Percentiles rank a stretch among this genome's conserved stretches.
These are phyloP conservation scores for Diphyllodes magnificus DNA, from an alignment of 2,113 vertebrate species.

Conservation along the genomic window DNA sequence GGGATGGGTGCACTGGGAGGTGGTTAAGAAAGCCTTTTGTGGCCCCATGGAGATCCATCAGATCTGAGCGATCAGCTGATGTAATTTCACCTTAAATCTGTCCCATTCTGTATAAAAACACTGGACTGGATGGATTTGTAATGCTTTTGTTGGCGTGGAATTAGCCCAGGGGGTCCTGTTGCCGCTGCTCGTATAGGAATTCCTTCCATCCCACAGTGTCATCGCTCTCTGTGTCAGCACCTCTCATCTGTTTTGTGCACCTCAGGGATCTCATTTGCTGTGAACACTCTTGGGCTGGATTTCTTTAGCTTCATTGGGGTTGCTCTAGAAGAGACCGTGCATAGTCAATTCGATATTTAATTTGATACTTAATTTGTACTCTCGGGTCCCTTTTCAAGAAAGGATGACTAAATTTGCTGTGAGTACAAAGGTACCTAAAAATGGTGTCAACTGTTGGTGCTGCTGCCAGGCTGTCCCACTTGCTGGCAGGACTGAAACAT, in stretches of 20 bases:
- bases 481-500: not conserved
- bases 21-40: not conserved
- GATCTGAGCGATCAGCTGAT: not conserved
- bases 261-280: not conserved
- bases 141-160: not conserved
- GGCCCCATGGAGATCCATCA: not conserved
- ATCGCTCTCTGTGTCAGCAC: not conserved
- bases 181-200: conserved; percentile 71
- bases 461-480: not conserved
- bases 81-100: not conserved
- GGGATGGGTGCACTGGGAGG: fast-evolving
- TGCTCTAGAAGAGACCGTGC: not conserved
- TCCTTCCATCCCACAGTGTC: conserved; percentile 12
- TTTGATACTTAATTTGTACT: not conserved
- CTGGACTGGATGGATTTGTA: not conserved
- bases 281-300: not conserved
- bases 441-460: not conserved
- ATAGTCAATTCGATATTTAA: not conserved
- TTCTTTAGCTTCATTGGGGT: not conserved
- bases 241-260: conserved; percentile 26
- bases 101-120: not conserved
- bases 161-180: fast-evolving
- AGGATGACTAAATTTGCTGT: not conserved
- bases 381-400: not conserved
- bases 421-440: not conserved